These are phyloP conservation scores for Aphidius ervi DNA, from an alignment of 1,140 invertebrate species.

Conservation along the genomic window DNA sequence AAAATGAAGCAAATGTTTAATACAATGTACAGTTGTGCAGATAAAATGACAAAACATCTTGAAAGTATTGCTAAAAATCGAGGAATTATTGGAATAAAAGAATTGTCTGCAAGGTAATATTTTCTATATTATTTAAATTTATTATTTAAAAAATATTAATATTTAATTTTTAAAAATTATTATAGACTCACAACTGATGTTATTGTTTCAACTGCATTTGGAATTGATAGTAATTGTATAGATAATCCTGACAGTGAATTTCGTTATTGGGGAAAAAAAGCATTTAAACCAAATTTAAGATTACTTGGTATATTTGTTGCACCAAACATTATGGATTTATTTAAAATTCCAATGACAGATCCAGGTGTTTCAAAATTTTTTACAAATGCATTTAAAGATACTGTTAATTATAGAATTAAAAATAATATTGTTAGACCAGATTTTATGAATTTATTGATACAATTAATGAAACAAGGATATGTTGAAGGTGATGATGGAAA, in stretches of 20 bases:
- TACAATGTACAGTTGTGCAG: constrained; percentile 46
- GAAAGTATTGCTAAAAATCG: constrained; percentile 25
- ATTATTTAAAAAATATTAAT: no score
- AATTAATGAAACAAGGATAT: constrained; percentile 33
- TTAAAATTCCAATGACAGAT: constrained; percentile 17
- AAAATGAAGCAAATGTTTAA: constrained; percentile 58
- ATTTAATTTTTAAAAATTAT: no score
- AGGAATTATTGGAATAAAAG: constrained; percentile 39
- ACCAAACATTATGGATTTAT: constrained; percentile 18
- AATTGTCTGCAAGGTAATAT: constrained; percentile 50
- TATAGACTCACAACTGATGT: constrained; percentile 56
- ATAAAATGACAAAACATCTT: constrained; percentile 35
- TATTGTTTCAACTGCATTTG: constrained; percentile 58
- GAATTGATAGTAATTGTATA: constrained; percentile 55
- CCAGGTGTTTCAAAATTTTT: constrained; percentile 46
- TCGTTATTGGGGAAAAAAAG: constrained; percentile 25
- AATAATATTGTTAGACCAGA: constrained; percentile 50
- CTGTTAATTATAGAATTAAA: constrained; percentile 45
- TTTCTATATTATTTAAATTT: no score
- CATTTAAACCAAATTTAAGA: constrained; percentile 9
- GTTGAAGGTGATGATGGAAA: constrained; percentile 15
- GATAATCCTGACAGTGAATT: constrained; percentile 42
- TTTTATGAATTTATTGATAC: constrained; percentile 37
- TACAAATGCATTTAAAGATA: constrained; percentile 51
- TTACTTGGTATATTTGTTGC: no score